Conservation (phyloP, 2,113 vertebrate genomes). For the Phaethon lepturus region DNA sequence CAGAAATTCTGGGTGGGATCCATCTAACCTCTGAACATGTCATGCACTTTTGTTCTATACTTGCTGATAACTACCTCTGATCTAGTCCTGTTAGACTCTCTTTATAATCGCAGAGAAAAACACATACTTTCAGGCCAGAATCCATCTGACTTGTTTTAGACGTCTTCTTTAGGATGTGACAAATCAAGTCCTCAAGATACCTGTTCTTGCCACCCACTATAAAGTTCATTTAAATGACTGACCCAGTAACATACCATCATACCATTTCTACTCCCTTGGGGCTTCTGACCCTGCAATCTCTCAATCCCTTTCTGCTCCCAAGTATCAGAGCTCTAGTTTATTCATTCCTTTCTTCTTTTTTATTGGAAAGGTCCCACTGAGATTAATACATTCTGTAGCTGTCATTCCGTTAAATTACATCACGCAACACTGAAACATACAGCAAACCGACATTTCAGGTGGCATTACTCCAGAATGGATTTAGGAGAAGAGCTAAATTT, state of each 20-base stretch:
- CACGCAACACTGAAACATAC: neutral
- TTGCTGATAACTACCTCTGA: neutral
- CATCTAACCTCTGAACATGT: neutral
- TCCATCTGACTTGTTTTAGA: neutral
- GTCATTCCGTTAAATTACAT: neutral
- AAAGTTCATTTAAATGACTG: neutral
- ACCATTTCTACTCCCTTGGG: neutral
- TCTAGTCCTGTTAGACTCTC: neutral
- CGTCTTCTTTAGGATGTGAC: neutral
- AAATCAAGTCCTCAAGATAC: neutral
- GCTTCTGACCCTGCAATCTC: neutral
- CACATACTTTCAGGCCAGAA: neutral
- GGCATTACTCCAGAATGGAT: neutral
- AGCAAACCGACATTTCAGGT: neutral
- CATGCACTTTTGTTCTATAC: neutral
- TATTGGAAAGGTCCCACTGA: neutral
- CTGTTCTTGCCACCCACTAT: neutral
- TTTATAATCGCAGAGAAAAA: neutral
- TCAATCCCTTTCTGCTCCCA: neutral
- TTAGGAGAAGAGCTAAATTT: slow-evolving; percentile 1
- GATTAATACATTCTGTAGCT: neutral
- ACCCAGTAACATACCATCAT: neutral
- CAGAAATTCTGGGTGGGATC: neutral
- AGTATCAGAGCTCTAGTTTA: neutral
- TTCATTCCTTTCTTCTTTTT: neutral